phyloP scores from a whole-genome alignment of 1,140 invertebrate genomes.

The Patella vulgata region DNA sequence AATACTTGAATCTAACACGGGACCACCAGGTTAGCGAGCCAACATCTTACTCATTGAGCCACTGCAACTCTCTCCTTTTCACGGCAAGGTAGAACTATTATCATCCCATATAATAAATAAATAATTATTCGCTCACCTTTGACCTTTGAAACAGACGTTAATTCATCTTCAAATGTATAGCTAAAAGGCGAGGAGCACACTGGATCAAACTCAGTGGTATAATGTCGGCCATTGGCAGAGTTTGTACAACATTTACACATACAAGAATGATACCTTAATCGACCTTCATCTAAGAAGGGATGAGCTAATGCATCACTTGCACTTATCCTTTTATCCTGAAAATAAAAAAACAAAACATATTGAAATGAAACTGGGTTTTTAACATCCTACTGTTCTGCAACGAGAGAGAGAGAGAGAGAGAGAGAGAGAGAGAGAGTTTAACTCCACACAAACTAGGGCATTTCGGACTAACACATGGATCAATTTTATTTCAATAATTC shows the following conservation, averaged over 20 bases:
- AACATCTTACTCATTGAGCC: not conserved
- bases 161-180: slow-evolving; percentile 93
- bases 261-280: slow-evolving; percentile 98
- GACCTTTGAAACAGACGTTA: slow-evolving; percentile 90
- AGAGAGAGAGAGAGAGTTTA: no score
- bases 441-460: no score
- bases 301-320: slow-evolving; percentile 94
- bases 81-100: no score
- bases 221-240: slow-evolving; percentile 75
- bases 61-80: no score
- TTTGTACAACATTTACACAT: slow-evolving; percentile 98
- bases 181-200: slow-evolving; percentile 88
- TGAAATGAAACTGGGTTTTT: no score
- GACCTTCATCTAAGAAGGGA: slow-evolving; percentile 96
- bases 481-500: no score
- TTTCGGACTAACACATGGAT: no score
- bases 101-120: no score
- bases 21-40: not conserved
- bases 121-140: slow-evolving; percentile 85
- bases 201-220: slow-evolving; percentile 93
- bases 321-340: slow-evolving; percentile 90
- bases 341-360: slow-evolving; percentile 15
- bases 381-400: no score
- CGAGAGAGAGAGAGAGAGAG: no score
- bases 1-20: not conserved